Percentiles rank a stretch among this genome's conserved stretches.
phyloP scores from a whole-genome alignment of 2,797 vertebrate species.

The Chromobotia macracanthus region DNA sequence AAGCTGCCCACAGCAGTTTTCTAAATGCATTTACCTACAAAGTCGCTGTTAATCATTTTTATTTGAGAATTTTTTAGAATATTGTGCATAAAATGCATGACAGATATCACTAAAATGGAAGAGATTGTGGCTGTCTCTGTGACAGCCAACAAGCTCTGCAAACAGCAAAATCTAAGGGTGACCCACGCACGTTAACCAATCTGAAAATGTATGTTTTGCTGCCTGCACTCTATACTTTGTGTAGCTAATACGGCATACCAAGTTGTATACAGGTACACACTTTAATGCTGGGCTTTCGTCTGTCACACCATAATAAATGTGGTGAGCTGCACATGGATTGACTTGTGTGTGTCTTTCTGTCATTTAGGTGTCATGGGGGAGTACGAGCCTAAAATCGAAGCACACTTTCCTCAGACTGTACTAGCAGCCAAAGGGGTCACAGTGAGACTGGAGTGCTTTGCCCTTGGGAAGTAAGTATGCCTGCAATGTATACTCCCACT shows the following conservation, averaged over 20 bases:
- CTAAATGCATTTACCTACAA: not conserved
- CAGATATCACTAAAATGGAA: conserved; percentile 12
- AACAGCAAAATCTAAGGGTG: not conserved
- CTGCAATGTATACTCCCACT: conserved; percentile 39
- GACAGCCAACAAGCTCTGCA: not conserved
- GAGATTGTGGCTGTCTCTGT: not conserved
- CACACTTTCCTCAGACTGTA: conserved; percentile 90
- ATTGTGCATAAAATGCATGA: not conserved
- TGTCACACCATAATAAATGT: not conserved
- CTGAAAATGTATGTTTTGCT: not conserved
- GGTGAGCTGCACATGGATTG: not conserved
- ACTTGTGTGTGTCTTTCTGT: conserved; percentile 61
- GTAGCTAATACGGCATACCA: not conserved
- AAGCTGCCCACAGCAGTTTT: not conserved
- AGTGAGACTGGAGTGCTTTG: conserved; percentile 94
- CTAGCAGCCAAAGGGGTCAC: conserved; percentile 90
- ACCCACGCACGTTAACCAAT: not conserved
- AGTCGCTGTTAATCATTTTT: conserved; percentile 1
- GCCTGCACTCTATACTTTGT: not conserved
- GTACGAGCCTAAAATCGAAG: conserved; percentile 98
- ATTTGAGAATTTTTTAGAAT: not conserved
- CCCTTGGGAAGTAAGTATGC: conserved; percentile 95
- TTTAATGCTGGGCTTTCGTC: not conserved
- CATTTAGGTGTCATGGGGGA: conserved; percentile 94
- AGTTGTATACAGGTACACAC: not conserved